Evolutionary conservation across 2,113 vertebrate genomes (phyloP).

Genomic region (Hydropotes inermis): DNA sequence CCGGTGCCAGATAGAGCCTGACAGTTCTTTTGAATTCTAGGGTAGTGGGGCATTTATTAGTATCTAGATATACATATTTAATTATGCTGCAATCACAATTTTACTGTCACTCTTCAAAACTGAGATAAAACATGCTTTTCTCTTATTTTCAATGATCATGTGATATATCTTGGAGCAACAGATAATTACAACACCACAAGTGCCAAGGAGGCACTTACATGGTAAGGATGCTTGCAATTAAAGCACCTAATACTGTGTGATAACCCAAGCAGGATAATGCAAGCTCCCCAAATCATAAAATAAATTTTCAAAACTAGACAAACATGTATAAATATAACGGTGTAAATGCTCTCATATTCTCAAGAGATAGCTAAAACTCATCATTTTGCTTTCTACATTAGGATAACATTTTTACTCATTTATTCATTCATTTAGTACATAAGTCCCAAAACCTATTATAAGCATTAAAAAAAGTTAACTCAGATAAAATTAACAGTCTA

Average conservation of each 20-base stretch:
- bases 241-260: background rate
- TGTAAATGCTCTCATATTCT: background rate
- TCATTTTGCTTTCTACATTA: background rate
- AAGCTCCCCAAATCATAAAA: background rate
- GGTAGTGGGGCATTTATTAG: background rate
- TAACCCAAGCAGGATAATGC: background rate
- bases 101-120: background rate
- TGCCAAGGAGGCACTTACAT: background rate
- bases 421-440: background rate
- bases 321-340: background rate
- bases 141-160: background rate
- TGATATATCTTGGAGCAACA: background rate
- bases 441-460: background rate
- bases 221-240: background rate
- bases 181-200: background rate
- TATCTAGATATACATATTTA: conserved; percentile 17
- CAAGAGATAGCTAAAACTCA: background rate
- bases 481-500: background rate
- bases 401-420: background rate
- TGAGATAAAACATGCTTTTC: background rate
- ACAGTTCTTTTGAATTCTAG: background rate
- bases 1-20: background rate
- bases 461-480: background rate
- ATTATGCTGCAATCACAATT: conserved; percentile 50
- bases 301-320: conserved; percentile 16